Base-by-base conservation (phyloP, 2,113 vertebrate species). In the Agapornis roseicollis region DNA sequence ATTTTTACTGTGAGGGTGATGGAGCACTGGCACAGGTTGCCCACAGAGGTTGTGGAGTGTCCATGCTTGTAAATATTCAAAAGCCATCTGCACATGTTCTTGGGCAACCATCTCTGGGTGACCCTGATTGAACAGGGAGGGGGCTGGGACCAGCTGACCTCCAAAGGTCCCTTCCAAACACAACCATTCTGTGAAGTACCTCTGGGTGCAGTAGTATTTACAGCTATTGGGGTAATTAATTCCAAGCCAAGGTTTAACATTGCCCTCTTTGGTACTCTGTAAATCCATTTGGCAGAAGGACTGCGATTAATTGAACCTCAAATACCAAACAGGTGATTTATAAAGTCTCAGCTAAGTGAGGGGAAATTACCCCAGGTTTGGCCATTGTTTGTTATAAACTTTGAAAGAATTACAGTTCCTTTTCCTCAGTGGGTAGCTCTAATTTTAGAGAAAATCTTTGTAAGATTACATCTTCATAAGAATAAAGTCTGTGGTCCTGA, bases 171-270 rank as follows among this genome's bases (percentile, higher is more conserved):
- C 15, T 90, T 78, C 39, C 28, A 47, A 14, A 11, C 25, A 42
- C 46, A 78, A 35, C 13, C 41, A 5, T 70, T 95, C 58, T 74
- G 28, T 69, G 58, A 85, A 53, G 37, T 92, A 41, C 15, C 25
- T 91, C 55, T 85, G 68, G 50, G 78, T 92, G n/a, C 87, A 50
- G 24, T 68, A 65, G 79, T 81, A 50, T 80, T 96, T 94, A 85
- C 44, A 53, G 11, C 81, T 94, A 55, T 96, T 94, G 47, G 76
- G 93, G 69, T 96, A 95, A 95, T 94, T 97, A 69, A 89, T 91
- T 80, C 73, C 37, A 85, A 88, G 18, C 22, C 73, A 53, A 90
- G 64, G 41, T 79, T 96, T 96, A 96, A 88, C 66, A 56, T 56
- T 93, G 42, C 14, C 37, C 22, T 13, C 49, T 90, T 96, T 90